Base-by-base conservation (phyloP, 2,797 vertebrate genomes). In the Syngnathus acus region DNA sequence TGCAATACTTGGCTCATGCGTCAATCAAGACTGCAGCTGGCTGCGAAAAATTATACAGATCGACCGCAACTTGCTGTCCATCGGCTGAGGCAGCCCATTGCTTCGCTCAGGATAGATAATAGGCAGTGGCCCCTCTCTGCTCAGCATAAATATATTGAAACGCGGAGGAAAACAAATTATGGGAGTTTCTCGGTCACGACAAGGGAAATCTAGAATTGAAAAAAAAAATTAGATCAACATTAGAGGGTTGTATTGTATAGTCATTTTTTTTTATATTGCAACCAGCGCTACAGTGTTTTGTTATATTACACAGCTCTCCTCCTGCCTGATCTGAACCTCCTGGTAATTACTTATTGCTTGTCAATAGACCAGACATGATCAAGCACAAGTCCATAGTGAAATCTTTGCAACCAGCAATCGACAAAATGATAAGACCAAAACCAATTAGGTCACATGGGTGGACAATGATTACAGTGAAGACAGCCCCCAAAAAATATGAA, bases 361-460 rank as follows among this genome's bases (percentile, higher is more conserved):
- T n/a, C 17, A 50, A 58, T 21, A 26, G 57, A 59, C 8, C 54
- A 61, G 11, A 23, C 19, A 32, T 47, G 13, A 47, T 14, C 40
- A 26, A 62, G 40, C n/a, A 32, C 26, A 42, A 10, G 17, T 32
- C 45, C 26, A 37, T 9, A 13, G 9, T 19, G 16, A 50, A 19
- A 50, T 19, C 5, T 16, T 64, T 64, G 45, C 48, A 43, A 65
- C 53, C 65, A 72, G 55, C 69, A 62, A 40, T 21, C 59, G 68
- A 69, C 66, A 50, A 66, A 19, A 21, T 42, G n/a, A 42, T 59
- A 9, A 61, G 50, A 64, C 50, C 61, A 78, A 62, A 65, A 76
- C 45, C 0, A 19, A 72, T 71, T 66, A 71, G 17, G 74, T 72
- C 76, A 79, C 62, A 57, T 42, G 37, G 50, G 58, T 50, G 61